These are phyloP conservation scores for Sus scrofa DNA, from an alignment of 2,113 vertebrate genomes.

Conservation along the genomic window DNA sequence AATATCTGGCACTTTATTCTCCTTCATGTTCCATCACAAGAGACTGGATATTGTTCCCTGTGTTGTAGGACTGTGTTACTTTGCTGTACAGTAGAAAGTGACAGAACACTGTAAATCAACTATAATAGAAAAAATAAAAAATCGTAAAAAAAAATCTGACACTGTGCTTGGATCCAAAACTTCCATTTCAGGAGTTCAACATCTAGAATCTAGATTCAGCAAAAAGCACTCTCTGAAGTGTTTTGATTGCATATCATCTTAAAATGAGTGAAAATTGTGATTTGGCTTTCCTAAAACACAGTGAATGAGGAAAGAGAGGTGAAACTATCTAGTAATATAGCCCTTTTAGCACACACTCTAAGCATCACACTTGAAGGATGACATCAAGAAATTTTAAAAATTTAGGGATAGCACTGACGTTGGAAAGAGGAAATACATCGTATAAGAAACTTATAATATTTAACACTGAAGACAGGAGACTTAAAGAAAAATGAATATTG, in stretches of 20 bases:
- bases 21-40: no score
- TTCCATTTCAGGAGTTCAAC: background rate
- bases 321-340: accelerated
- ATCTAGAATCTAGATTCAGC: background rate
- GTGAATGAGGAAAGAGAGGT: background rate
- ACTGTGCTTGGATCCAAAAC: background rate
- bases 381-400: background rate
- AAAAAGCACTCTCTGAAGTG: background rate
- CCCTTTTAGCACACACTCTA: background rate
- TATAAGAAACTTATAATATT: background rate
- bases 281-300: background rate
- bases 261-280: accelerated
- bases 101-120: no score
- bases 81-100: no score
- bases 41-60: no score
- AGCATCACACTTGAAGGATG: background rate
- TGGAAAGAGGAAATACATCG: background rate
- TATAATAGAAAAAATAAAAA: no score
- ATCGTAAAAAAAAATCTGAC: background rate
- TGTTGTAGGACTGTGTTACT: no score
- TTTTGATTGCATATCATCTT: background rate
- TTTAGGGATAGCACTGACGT: background rate
- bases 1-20: background rate
- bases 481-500: background rate
- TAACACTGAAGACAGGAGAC: background rate